Base-by-base conservation (phyloP, 2,797 vertebrate genomes). In the Adelosebastes latens region DNA sequence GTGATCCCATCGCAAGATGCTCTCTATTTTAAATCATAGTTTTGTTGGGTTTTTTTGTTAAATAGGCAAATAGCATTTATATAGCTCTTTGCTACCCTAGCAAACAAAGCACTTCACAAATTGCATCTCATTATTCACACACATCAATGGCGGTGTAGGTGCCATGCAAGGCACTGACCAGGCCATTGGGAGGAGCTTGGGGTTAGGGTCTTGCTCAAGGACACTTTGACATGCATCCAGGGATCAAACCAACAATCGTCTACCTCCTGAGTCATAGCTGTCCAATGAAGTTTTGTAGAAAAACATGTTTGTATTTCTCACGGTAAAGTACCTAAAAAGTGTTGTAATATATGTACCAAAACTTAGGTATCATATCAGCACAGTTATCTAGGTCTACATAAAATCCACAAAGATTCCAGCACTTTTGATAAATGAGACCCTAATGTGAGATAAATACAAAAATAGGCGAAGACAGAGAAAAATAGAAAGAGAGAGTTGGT, bases 361-460 rank as follows among this genome's bases (percentile, higher is more conserved):
- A 62, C 4, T 0, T 22, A 32, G 10, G 42, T 29, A 52, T 72
- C 13, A 7, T 6, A 63, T 62, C 4, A 29, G 4, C 4, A 63
- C 2, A 11, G 5, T 12, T 27, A 12, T 59, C 3, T 3, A 71
- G 14, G 25, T 63, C 22, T 11, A 65, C 16, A n/a, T 31, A 25
- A 39, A 59, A 29, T 36, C 55, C 8, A 49, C 8, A 53, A 52
- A 49, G 69, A 12, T 56, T 70, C 56, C 6, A 31, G 4, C 13
- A 8, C 63, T 64, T 71, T 71, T 67, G 53, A 79, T 29, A 39
- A 71, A 81, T 67, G 53, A 70, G 34, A 79, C 61, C 52, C 67
- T 18, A 6, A 55, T 72, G 73, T 72, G 65, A 39, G 2, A 74
- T 62, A 78, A 70, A 60, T 29, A 73, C n/a, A 71, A 81, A 75